Evolutionary conservation across 2,888 invertebrate genomes (phyloP).

Genomic region (Sesia bembeciformis): DNA sequence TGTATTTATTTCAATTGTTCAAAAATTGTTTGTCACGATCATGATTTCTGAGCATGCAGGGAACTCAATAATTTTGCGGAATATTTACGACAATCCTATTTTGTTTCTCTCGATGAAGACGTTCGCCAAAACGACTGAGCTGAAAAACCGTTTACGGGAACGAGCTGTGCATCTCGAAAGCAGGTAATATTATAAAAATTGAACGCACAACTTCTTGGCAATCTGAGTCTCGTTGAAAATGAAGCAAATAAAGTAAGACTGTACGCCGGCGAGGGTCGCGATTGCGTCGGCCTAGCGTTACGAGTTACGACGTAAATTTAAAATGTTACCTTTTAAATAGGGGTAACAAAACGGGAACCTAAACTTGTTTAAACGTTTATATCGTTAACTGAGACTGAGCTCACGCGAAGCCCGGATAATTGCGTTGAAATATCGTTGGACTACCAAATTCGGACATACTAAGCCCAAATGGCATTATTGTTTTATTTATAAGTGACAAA

Average conservation of each 20-base stretch:
- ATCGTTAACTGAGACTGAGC: background rate
- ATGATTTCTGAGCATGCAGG: conserved; percentile 5
- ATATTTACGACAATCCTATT: conserved; percentile 13
- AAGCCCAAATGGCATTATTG: background rate
- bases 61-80: conserved; percentile 6
- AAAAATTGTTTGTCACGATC: background rate
- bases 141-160: conserved; percentile 26
- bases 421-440: background rate
- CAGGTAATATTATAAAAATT: conserved; percentile 42
- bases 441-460: background rate
- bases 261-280: conserved; percentile 24
- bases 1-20: too few species aligned
- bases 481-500: background rate
- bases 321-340: conserved; percentile 18
- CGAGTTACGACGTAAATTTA: conserved; percentile 24
- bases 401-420: background rate
- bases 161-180: conserved; percentile 25
- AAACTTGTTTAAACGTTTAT: conserved; percentile 3
- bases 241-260: conserved; percentile 51
- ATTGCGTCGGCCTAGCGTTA: conserved; percentile 43
- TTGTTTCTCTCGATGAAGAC: conserved; percentile 9
- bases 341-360: conserved; percentile 1
- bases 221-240: conserved; percentile 48
- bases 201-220: conserved; percentile 51
- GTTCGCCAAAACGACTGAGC: conserved; percentile 20